Conservation (phyloP, 2,888 invertebrate genomes). For the Thymelicus sylvestris region DNA sequence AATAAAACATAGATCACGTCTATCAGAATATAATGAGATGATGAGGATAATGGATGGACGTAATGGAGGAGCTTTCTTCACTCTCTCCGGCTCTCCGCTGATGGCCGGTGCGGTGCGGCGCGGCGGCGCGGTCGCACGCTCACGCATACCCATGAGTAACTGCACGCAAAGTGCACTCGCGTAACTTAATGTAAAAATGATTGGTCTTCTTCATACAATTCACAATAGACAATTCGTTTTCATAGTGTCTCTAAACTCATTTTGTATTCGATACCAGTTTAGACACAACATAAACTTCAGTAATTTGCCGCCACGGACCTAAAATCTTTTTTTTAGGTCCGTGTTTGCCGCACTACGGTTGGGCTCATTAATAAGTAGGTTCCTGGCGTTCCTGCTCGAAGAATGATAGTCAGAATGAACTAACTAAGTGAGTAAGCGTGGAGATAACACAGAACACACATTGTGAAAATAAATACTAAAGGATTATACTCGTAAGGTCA, state of each 20-base stretch:
- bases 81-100: conserved; percentile 19
- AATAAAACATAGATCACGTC: conserved; percentile 28
- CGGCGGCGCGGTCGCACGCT: conserved; percentile 17
- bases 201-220: neutral
- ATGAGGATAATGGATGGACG: conserved; percentile 23
- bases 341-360: too few species aligned
- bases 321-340: too few species aligned
- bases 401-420: too few species aligned
- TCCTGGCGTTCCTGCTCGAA: too few species aligned
- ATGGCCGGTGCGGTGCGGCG: neutral
- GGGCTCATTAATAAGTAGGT: neutral
- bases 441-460: too few species aligned
- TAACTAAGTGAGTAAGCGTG: too few species aligned
- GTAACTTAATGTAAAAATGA: neutral
- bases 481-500: too few species aligned
- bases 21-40: conserved; percentile 14
- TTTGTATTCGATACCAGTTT: neutral
- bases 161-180: too few species aligned
- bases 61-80: conserved; percentile 28
- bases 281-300: neutral
- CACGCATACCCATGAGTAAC: neutral
- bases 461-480: too few species aligned
- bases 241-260: neutral
- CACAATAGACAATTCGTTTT: neutral
- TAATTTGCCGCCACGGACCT: neutral